phyloP scores from a whole-genome alignment of 2,113 vertebrate genomes.

The Sinocyclocheilus grahami region DNA sequence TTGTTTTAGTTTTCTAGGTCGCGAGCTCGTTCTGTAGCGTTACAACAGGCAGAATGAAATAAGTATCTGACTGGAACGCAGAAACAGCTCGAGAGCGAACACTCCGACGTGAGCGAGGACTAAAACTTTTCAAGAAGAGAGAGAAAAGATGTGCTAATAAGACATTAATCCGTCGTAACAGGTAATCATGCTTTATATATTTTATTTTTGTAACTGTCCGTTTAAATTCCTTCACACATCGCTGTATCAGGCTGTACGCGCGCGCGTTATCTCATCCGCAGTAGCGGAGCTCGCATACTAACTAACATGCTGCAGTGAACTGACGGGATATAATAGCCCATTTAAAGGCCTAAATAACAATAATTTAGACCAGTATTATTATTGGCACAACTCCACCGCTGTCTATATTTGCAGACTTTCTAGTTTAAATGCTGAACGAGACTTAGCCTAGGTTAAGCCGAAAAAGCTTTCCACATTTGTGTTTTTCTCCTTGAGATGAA shows the following conservation, averaged over 20 bases:
- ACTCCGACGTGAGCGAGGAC: slow-evolving; percentile 30
- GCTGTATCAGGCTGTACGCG: neutral
- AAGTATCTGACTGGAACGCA: slow-evolving; percentile 1
- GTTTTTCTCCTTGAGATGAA: neutral
- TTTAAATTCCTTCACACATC: slow-evolving; percentile 18
- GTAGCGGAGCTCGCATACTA: slow-evolving; percentile 32
- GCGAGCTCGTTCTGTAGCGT: neutral
- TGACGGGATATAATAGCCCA: neutral
- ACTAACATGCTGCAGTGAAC: slow-evolving; percentile 40
- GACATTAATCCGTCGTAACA: slow-evolving; percentile 6
- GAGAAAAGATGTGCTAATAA: slow-evolving; percentile 26
- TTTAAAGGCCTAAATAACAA: slow-evolving; percentile 9
- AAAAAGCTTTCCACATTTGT: neutral
- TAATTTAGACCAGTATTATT: neutral
- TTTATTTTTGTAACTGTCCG: neutral
- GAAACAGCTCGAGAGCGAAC: slow-evolving; percentile 10
- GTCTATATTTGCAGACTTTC: neutral
- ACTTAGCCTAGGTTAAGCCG: neutral
- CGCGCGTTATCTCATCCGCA: slow-evolving; percentile 4
- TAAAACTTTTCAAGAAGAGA: slow-evolving; percentile 44
- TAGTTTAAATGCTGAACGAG: neutral
- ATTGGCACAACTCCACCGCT: neutral
- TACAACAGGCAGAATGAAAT: neutral
- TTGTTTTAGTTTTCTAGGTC: neutral
- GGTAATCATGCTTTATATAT: slow-evolving; percentile 15